Evolutionary conservation across 2,797 vertebrate genomes (phyloP), one percentile per base, ranked within the genome.

Genomic region (Calcarius lapponicus): DNA sequence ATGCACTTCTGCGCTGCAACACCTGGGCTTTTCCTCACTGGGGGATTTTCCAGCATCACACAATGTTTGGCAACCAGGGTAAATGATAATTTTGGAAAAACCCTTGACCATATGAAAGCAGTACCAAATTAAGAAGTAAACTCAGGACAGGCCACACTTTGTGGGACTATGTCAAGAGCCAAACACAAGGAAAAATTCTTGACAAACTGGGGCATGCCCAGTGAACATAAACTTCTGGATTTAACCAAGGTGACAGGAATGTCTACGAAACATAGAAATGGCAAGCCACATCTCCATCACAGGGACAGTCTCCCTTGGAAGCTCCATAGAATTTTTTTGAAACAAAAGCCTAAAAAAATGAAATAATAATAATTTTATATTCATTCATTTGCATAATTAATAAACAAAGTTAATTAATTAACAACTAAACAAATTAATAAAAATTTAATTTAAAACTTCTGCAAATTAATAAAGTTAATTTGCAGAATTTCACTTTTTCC

Each of bases 231-330:
- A 64, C 11, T 67, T 71, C 26, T 38, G 3, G 20, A 45, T 91
- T 81, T 56, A 79, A 48, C 1, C 2, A 81, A 62, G 53, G 12
- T 64, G 31, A 58, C 28, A 58, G 43, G 9, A 86, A 56, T 20
- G 7, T 9, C 25, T 28, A 32, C 31, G 45, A 57, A 87, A 56
- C 0, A 1, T 2, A 53, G 7, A 9, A 6, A 20, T 84, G 15
- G 50, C 0, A 7, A 81, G 31, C 8, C 21, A 24, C 0, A 0
- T 56, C 25, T 71, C 54, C 16, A 29, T 56, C 50, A 48, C 22
- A 69, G 14, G 14, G 29, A 67, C 43, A 36, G 36, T 26, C 19
- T 86, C 10, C 14, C 57, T 51, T 43, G 36, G 38, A 31, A 87
- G 36, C 3, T 87, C 29, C 17, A 11, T 1, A 58, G 32, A 83